Base-by-base conservation (phyloP, 2,797 vertebrate species). In the Setipinna tenuifilis region DNA sequence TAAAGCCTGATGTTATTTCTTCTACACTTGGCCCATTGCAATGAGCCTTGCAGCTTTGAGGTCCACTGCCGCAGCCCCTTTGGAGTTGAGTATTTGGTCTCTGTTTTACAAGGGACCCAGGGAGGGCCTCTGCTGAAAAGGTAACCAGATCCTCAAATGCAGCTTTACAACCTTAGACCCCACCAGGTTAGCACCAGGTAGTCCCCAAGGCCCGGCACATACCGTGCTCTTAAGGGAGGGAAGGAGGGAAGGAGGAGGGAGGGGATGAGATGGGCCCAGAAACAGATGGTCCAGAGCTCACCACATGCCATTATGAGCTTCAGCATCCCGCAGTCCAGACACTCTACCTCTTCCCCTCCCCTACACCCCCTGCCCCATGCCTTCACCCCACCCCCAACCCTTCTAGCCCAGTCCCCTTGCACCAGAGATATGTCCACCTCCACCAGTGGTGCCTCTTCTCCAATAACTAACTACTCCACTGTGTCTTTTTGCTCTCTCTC, bases 231-330 rank as follows among this genome's bases (percentile, higher is more conserved):
- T 82, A 84, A 44, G 71, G 62, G 14, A 83, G 41, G 75, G 35
- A 59, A 23, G 86, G n/a, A 21, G 19, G 25, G 86, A 71, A 83
- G 21, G 81, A 82, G 81, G 9, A 6, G 82, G 41, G 81, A 25
- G 48, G 46, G 86, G 19, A 17, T 14, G 81, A 82, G 81, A 10
- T 84, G 81, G 88, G 87, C 88, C 83, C 44, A 85, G 54, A 87
- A 89, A 85, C 90, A 90, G 88, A 90, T 89, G 90, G 84, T 62
- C 48, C 50, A 41, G 31, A 78, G 71, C 71, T 48, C 57, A 84
- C 82, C 86, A 87, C 86, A 88, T 84, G 85, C 65, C 59, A 83
- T 31, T 86, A 85, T 81, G 80, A 83, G 78, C 86, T 75, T 78
- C 61, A 86, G 83, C 46, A 71, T 28, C 78, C 78, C 3, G 41